A percentile compares a stretch with the other conserved stretches of the same genome.
These are phyloP conservation scores for Orthosia cruda DNA, from an alignment of 2,888 invertebrate genomes.

Conservation along the genomic window DNA sequence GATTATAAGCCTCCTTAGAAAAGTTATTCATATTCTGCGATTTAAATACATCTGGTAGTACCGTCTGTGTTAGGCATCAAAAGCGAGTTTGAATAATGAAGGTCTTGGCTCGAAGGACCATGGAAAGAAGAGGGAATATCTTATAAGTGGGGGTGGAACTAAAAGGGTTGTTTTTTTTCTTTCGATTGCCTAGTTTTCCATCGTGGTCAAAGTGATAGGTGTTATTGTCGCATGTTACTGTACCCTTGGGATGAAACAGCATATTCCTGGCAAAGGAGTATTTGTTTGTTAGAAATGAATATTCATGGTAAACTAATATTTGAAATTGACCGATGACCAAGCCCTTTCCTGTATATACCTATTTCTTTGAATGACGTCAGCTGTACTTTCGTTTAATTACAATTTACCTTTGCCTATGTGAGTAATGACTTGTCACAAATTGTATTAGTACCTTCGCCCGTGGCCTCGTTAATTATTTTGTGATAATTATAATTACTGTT, in stretches of 20 bases:
- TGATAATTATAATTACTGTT: slow-evolving; percentile 33
- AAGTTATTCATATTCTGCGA: no score
- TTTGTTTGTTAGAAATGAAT: slow-evolving; percentile 27
- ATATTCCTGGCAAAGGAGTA: background rate
- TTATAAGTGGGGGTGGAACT: background rate
- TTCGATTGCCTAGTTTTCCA: background rate
- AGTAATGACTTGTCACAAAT: slow-evolving; percentile 41
- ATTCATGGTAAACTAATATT: slow-evolving; percentile 35
- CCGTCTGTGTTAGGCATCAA: background rate
- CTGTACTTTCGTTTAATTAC: slow-evolving; percentile 42
- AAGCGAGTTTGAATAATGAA: background rate
- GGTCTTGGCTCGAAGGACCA: background rate
- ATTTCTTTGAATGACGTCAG: slow-evolving; percentile 54
- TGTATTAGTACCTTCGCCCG: slow-evolving; percentile 13
- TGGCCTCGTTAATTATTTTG: slow-evolving; percentile 28
- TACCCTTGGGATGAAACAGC: slow-evolving; percentile 11
- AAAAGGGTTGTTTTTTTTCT: background rate
- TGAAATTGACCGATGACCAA: slow-evolving; percentile 40
- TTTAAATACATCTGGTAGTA: background rate
- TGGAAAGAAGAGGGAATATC: background rate
- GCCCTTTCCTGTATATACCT: slow-evolving; percentile 20
- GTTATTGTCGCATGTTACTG: background rate
- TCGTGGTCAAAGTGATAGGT: no score
- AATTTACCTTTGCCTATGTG: slow-evolving; percentile 26
- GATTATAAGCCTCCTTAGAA: background rate